phyloP scores from a whole-genome alignment of 2,888 invertebrate species.

The Dicyrtoma fusca region DNA sequence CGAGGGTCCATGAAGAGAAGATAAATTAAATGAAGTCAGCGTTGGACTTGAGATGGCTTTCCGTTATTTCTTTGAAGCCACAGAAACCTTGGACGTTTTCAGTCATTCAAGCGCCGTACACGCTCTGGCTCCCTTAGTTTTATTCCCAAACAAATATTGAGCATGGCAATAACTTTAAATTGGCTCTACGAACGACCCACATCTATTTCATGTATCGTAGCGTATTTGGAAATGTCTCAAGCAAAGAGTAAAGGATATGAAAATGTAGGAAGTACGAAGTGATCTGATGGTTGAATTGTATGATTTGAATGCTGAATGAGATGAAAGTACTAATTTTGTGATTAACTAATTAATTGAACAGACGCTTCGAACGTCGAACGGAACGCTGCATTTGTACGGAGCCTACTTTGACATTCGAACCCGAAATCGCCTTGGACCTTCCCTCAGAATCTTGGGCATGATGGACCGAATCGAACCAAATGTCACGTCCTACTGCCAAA shows the following conservation, averaged over 20 bases:
- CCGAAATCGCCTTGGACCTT: slow-evolving; percentile 77
- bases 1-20: too few relatives aligned
- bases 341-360: slow-evolving; percentile 12
- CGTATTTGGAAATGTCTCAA: not conserved
- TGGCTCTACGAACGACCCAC: too few relatives aligned
- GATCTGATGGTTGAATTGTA: not conserved
- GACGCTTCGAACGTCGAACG: slow-evolving; percentile 75
- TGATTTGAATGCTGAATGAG: not conserved
- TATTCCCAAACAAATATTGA: too few relatives aligned
- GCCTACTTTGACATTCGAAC: slow-evolving; percentile 84
- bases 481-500: slow-evolving; percentile 79
- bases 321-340: not conserved
- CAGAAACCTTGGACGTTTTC: too few relatives aligned
- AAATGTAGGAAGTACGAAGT: not conserved
- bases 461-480: slow-evolving; percentile 86
- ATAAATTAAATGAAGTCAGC: too few relatives aligned
- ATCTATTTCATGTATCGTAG: too few relatives aligned
- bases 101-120: too few relatives aligned
- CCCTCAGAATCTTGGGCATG: slow-evolving; percentile 83
- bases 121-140: too few relatives aligned
- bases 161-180: too few relatives aligned
- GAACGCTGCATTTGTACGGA: slow-evolving; percentile 88
- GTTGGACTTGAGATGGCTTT: too few relatives aligned
- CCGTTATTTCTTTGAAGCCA: too few relatives aligned
- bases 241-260: not conserved